Evolutionary conservation across 2,113 vertebrate species (phyloP), one percentile per base, ranked within the genome.

Genomic region (Paralichthys olivaceus): DNA sequence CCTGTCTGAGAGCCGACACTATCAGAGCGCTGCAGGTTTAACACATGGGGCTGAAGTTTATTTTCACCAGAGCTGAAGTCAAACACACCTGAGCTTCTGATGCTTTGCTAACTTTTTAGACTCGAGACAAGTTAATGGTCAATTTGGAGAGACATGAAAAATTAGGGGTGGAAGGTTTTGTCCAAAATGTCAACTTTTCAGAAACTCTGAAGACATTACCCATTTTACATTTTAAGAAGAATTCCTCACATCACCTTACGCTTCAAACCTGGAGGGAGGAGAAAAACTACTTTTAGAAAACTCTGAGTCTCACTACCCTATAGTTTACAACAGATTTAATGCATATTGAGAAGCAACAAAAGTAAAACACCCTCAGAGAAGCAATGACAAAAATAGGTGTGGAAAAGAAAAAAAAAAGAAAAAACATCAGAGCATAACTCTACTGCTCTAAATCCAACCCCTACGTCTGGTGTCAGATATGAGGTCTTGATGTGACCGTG

Each of bases 1-100:
- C 49, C 73, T 79, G 83, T 79, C 73, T 19, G 25, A 43, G 49
- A 49, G 77, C 43, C 13, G 78, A 69, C 68, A 22, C 74, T 81
- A 85, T 83, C 83, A 20, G 56, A 60, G 47, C 22, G 1, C 67
- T 25, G 64, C 80, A 81, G 83, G 40, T 75, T 67, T 3, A 69
- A 75, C 63, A 56, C 73, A 7, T 45, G 55, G 63, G 70, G 77
- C 56, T n/a, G 8, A 60, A 14, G 53, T 63, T 66, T 49, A 23
- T 57, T 77, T 64, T 20, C 5, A 17, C 25, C 67, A 60, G 17
- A 34, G 43, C 26, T 32, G 6, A 32, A 51, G 55, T 69, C 59
- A 60, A 71, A 85, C 34, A 28, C 25, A 2, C 13, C 53, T 3
- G 17, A 58, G 40, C 14, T 0, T 22, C 7, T 4, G 45, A 49